phyloP scores from a whole-genome alignment of 2,888 invertebrate genomes.

The Caenorhabditis sp. region DNA sequence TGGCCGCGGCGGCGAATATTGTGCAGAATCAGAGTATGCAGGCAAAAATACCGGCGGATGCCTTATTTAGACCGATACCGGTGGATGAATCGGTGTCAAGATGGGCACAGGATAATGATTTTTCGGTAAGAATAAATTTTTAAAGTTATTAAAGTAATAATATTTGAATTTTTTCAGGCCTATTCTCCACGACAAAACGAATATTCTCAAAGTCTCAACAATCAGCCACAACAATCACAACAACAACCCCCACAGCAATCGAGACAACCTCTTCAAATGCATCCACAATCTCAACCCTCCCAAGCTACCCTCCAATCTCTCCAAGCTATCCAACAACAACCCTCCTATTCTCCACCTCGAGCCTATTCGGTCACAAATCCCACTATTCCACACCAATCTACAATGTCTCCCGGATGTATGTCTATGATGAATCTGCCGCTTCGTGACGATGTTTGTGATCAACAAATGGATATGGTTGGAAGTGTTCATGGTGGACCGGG shows the following conservation, averaged over 20 bases:
- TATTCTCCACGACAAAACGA: constrained; percentile 30
- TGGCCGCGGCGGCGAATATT: constrained; percentile 48
- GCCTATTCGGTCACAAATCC: constrained; percentile 46
- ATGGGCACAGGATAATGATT: constrained; percentile 39
- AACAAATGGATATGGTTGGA: constrained; percentile 8
- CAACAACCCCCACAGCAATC: neutral
- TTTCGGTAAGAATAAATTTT: constrained; percentile 8
- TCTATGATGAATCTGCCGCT: constrained; percentile 52
- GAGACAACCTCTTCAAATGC: constrained; percentile 1
- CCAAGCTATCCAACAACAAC: neutral
- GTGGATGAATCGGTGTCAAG: constrained; percentile 31
- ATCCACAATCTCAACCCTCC: constrained; percentile 8
- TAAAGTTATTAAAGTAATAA: neutral
- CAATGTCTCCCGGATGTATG: constrained; percentile 51
- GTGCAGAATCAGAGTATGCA: constrained; percentile 2
- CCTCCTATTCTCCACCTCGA: constrained; percentile 24
- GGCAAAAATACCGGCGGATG: constrained; percentile 29
- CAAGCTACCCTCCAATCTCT: neutral
- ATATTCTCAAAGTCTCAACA: neutral
- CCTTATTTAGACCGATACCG: constrained; percentile 47
- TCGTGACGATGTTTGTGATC: constrained; percentile 8
- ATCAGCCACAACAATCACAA: neutral
- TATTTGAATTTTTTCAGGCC: neutral
- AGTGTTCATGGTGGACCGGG: neutral
- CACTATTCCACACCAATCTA: constrained; percentile 15